phyloP scores from a whole-genome alignment of 2,113 vertebrate species.

The Australoheros scitulus region DNA sequence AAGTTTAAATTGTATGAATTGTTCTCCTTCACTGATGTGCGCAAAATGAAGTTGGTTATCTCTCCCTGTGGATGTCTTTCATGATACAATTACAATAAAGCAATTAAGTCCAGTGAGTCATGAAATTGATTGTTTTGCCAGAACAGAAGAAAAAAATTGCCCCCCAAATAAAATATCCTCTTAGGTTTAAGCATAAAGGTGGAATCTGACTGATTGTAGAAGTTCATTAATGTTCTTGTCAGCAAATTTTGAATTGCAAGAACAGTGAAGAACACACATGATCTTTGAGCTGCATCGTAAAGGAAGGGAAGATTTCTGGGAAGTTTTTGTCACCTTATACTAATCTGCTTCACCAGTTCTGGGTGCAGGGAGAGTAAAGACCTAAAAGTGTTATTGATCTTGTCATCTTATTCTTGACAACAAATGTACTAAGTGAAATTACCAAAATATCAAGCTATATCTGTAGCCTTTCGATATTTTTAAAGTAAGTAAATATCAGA shows the following conservation, averaged over 20 bases:
- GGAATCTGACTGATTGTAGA: constrained; percentile 19
- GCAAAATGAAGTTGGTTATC: constrained; percentile 61
- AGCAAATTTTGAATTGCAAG: neutral
- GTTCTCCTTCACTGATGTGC: constrained; percentile 47
- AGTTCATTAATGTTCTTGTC: neutral
- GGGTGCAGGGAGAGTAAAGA: neutral
- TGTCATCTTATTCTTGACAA: neutral
- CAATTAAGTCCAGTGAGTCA: constrained; percentile 71
- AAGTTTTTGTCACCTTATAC: neutral
- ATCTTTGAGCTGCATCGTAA: neutral
- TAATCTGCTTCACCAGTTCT: neutral
- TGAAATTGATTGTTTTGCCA: constrained; percentile 71
- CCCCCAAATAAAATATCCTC: constrained; percentile 44
- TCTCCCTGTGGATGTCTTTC: constrained; percentile 62
- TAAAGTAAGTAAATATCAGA: neutral
- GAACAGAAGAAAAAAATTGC: constrained; percentile 42
- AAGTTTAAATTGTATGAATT: constrained; percentile 17
- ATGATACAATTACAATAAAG: constrained; percentile 68
- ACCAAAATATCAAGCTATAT: no score
- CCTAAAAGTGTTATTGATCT: neutral
- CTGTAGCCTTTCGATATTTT: neutral
- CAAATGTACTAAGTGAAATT: neutral
- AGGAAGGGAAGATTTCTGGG: neutral
- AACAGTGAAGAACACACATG: neutral
- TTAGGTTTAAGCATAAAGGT: constrained; percentile 27